These are phyloP conservation scores for Trichopria drosophilae DNA, from an alignment of 2,888 invertebrate species.

Conservation along the genomic window DNA sequence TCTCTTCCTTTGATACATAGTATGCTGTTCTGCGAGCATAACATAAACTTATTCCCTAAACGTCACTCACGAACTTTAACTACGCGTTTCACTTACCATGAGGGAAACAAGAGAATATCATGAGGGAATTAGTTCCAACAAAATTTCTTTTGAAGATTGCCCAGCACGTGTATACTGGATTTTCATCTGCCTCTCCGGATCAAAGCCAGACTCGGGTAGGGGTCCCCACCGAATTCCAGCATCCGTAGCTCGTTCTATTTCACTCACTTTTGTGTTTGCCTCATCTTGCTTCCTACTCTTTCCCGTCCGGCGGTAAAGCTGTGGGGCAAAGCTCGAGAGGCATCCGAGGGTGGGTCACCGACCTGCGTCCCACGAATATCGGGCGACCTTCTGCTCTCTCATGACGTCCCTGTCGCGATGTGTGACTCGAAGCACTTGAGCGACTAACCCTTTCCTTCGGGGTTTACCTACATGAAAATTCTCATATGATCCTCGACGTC, in stretches of 20 bases:
- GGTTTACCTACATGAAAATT: conserved; percentile 10
- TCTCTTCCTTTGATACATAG: no score
- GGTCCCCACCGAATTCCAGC: conserved; percentile 4
- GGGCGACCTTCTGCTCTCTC: conserved; percentile 38
- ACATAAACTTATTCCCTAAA: no score
- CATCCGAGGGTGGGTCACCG: conserved; percentile 25
- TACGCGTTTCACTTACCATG: no score
- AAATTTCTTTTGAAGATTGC: no score
- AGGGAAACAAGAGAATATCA: no score
- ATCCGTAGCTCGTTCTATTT: background rate
- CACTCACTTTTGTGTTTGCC: conserved; percentile 4
- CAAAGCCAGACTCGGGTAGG: no score
- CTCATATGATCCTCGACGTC: conserved; percentile 33
- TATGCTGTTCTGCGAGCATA: no score
- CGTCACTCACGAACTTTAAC: no score
- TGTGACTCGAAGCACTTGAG: conserved; percentile 58
- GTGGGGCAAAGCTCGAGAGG: background rate
- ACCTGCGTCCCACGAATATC: conserved; percentile 45
- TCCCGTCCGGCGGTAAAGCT: background rate
- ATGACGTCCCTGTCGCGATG: conserved; percentile 51
- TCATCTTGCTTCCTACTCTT: background rate
- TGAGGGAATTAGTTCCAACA: no score
- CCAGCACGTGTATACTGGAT: no score
- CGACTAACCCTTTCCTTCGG: conserved; percentile 55
- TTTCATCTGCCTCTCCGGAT: no score